Percentiles rank a stretch among this genome's conserved stretches.
Conservation (phyloP, 1,140 invertebrate genomes). For the Brachionus plicatilis region DNA sequence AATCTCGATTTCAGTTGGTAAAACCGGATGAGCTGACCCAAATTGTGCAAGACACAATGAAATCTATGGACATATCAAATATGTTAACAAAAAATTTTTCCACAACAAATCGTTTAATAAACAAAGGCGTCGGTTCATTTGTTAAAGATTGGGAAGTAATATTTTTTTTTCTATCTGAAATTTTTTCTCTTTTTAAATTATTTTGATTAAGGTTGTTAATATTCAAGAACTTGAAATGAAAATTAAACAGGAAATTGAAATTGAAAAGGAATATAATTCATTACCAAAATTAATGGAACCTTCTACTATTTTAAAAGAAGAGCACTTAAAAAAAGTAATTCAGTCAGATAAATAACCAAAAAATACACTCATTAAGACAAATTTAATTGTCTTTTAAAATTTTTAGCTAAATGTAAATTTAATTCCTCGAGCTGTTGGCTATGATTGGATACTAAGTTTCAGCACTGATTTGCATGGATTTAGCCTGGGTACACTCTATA, state of each 20-base stretch:
- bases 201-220: not conserved
- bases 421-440: slow-evolving; percentile 86
- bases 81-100: slow-evolving; percentile 17
- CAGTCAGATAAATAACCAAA: not conserved
- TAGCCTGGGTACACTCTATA: slow-evolving; percentile 89
- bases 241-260: slow-evolving; percentile 38
- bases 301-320: slow-evolving; percentile 26
- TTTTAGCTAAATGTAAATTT: slow-evolving; percentile 62
- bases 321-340: slow-evolving; percentile 32
- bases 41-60: not conserved
- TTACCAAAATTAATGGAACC: not conserved
- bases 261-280: slow-evolving; percentile 35
- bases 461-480: slow-evolving; percentile 94
- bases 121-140: not conserved
- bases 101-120: slow-evolving; percentile 24
- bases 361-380: not conserved
- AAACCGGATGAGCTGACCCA: slow-evolving; percentile 19
- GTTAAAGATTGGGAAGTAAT: slow-evolving; percentile 39
- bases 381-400: not conserved
- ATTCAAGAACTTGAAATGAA: slow-evolving; percentile 2
- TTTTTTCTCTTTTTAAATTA: not conserved
- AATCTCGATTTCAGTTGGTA: slow-evolving; percentile 17
- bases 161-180: not conserved
- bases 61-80: not conserved
- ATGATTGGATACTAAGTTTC: slow-evolving; percentile 89